Conservation (phyloP, 1,140 invertebrate species). For the Drosophila melanogaster region DNA sequence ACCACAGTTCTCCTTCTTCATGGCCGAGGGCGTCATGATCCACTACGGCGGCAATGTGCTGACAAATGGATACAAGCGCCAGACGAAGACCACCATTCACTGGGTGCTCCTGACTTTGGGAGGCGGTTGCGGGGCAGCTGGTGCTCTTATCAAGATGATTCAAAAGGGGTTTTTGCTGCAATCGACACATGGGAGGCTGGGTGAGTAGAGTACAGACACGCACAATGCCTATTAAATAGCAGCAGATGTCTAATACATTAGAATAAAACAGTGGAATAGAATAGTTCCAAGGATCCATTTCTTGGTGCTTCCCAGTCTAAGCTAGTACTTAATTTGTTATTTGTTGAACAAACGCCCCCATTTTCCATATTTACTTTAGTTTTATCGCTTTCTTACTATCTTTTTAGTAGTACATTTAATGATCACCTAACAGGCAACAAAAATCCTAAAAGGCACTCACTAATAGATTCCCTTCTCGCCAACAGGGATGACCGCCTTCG, state of each 20-base stretch:
- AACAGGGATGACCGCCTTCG: constrained; percentile 65
- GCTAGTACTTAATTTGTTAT: too few relatives aligned
- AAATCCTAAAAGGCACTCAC: neutral
- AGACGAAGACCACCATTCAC: constrained; percentile 77
- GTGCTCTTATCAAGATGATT: constrained; percentile 72
- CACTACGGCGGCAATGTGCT: constrained; percentile 75
- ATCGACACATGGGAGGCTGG: constrained; percentile 67
- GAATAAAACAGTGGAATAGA: too few relatives aligned
- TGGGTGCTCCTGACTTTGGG: constrained; percentile 75
- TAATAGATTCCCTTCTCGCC: constrained; percentile 3
- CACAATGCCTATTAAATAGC: neutral
- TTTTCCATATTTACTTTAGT: too few relatives aligned
- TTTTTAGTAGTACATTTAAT: neutral
- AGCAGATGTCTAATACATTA: neutral
- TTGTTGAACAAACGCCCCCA: too few relatives aligned
- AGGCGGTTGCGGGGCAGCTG: constrained; percentile 69
- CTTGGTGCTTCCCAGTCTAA: neutral
- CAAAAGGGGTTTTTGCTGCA: constrained; percentile 64
- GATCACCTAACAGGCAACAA: too few relatives aligned
- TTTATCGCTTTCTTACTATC: too few relatives aligned
- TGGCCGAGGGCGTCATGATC: constrained; percentile 81
- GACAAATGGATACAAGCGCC: constrained; percentile 64
- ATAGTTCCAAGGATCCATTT: too few relatives aligned
- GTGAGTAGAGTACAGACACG: constrained; percentile 44
- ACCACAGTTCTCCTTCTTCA: constrained; percentile 73